Base-by-base conservation (phyloP, 2,888 invertebrate genomes). In the Sinodicranocentrus sp. region DNA sequence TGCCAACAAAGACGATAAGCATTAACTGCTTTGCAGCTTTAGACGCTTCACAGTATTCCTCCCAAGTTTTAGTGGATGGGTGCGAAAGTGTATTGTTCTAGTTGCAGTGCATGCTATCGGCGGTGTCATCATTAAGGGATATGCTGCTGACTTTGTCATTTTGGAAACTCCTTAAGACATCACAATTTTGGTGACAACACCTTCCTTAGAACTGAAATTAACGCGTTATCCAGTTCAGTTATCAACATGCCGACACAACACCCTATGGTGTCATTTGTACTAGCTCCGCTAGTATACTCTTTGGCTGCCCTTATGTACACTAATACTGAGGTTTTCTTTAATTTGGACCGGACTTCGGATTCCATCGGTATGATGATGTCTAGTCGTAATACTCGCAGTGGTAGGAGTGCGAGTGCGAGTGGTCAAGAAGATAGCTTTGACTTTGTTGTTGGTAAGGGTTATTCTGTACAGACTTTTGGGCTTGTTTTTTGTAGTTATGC, bases 251-350 rank as follows among this genome's bases (percentile, higher is more conserved):
- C 48, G 6, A 48, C 48, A 54, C 84, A 84, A 39, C 70, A 68
- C 19, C 82, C 86, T 0, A 17, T 79, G 17, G 70, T 75, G 63
- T 84, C 86, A 0, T 84, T 84, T 19, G 54, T 84, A 3, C 52
- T 79, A 15, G 68, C 86, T 10, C 86, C 86, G 1, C 23, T 86
- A 28, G 82, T 86, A 5, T 84, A 84, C 65, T 52, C 75, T 5
- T 54, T 84, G 15, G 75, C 84, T 23, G 28, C 48, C 15, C n/a
- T 86, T 10, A 21, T 86, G n/a, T 79, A 67, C 23, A 39, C 59
- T 3, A 79, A 84, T 21, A 78, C 86, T 17, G 76, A 65, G 59
- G 52, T 86, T 2, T 86, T 79, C 68, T 70, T 82, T 28, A 77
- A 57, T 43, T 65, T 82, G 15, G 84, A 84, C 44, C 2, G 26